These are phyloP conservation scores for Noctua fimbriata DNA, from an alignment of 2,888 invertebrate genomes.

Conservation along the genomic window DNA sequence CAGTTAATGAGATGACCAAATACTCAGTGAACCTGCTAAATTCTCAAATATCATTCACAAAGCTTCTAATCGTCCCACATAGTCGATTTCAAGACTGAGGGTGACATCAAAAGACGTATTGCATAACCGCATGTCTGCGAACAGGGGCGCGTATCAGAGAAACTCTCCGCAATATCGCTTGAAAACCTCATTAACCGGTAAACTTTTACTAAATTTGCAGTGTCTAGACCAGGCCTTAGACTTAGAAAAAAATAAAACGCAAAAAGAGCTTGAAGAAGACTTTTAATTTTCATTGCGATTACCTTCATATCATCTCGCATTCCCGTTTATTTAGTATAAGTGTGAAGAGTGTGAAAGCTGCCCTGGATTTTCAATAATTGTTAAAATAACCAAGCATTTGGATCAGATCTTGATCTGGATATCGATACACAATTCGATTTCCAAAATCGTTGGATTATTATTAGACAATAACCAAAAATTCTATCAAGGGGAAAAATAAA, in stretches of 20 bases:
- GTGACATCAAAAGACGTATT: constrained; percentile 69
- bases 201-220: constrained; percentile 4
- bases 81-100: constrained; percentile 61
- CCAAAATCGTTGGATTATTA: background rate
- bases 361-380: background rate
- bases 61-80: constrained; percentile 55
- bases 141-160: constrained; percentile 48
- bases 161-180: constrained; percentile 48
- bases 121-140: constrained; percentile 59
- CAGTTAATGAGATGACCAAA: constrained; percentile 6
- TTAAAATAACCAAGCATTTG: background rate
- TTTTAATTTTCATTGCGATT: background rate
- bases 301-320: background rate
- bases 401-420: background rate
- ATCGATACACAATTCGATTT: background rate
- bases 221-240: background rate
- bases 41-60: constrained; percentile 48
- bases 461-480: background rate
- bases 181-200: background rate
- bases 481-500: background rate
- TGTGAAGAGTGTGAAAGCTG: no score
- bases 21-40: constrained; percentile 3
- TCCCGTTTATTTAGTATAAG: background rate
- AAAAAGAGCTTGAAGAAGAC: background rate
- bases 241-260: background rate